Conservation (phyloP, 2,113 vertebrate species). For the Phodopus roborovskii region DNA sequence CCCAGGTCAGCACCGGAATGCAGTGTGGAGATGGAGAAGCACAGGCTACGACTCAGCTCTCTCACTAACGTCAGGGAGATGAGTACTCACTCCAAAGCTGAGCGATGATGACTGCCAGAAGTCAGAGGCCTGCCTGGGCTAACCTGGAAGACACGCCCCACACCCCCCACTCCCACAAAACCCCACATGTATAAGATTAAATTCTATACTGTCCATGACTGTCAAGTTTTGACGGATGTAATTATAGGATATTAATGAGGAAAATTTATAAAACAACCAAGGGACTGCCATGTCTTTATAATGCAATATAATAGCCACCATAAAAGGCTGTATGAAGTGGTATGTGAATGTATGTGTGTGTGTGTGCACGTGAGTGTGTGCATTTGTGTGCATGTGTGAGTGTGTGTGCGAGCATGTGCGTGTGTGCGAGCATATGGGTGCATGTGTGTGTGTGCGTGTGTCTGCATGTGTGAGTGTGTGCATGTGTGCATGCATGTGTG, state of each 20-base stretch:
- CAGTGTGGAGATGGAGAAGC: background rate
- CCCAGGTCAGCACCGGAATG: background rate
- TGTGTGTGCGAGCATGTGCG: background rate
- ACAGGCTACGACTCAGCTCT: background rate
- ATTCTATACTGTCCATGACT: background rate
- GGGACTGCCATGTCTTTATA: background rate
- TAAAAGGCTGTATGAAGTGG: background rate
- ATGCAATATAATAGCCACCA: background rate
- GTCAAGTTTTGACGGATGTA: background rate
- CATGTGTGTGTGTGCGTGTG: too few relatives aligned
- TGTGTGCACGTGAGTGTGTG: background rate
- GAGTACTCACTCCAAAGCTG: background rate
- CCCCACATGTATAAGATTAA: background rate
- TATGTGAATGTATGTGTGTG: background rate
- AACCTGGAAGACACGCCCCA: background rate
- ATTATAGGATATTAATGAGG: background rate
- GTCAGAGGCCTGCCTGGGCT: background rate
- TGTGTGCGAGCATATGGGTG: too few relatives aligned
- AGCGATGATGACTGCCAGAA: background rate
- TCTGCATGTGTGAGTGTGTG: too few relatives aligned
- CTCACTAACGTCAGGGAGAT: background rate
- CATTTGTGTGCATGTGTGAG: background rate
- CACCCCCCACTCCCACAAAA: background rate
- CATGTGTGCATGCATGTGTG: too few relatives aligned
- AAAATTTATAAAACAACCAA: conserved; percentile 5